These are phyloP conservation scores for Sorex fumeus DNA, from an alignment of 2,113 vertebrate genomes.

Conservation along the genomic window DNA sequence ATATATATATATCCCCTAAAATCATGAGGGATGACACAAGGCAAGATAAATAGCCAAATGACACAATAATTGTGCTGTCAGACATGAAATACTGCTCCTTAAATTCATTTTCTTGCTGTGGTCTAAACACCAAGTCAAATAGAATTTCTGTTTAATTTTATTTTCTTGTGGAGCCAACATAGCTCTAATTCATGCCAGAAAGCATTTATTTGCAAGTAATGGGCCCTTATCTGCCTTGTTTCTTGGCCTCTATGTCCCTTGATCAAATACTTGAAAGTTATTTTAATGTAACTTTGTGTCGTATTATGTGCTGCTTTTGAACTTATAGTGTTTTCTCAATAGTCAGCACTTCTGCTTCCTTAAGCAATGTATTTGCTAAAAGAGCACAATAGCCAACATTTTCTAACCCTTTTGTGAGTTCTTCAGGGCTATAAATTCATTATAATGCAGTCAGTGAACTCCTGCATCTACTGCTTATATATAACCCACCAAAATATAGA, in stretches of 20 bases:
- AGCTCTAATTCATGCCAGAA: constrained; percentile 46
- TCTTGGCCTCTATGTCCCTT: constrained; percentile 69
- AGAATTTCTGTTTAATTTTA: constrained; percentile 35
- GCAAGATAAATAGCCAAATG: neutral
- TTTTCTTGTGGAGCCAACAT: neutral
- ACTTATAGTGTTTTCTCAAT: constrained; percentile 63
- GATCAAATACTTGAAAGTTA: constrained; percentile 79
- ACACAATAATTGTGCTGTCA: neutral
- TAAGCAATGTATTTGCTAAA: constrained; percentile 74
- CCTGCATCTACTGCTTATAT: constrained; percentile 55
- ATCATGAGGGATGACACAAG: no score
- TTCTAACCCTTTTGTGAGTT: constrained; percentile 79
- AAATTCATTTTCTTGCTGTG: constrained; percentile 4
- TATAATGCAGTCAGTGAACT: constrained; percentile 78
- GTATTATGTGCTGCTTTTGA: constrained; percentile 76
- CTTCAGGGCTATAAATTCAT: constrained; percentile 80
- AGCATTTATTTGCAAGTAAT: constrained; percentile 23
- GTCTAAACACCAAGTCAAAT: neutral
- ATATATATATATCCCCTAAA: no score
- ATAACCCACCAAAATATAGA: constrained; percentile 79
- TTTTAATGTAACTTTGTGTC: constrained; percentile 81
- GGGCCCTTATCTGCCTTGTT: neutral
- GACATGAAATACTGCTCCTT: neutral
- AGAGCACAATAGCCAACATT: constrained; percentile 73
- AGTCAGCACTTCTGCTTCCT: constrained; percentile 83